Evolutionary conservation across 2,113 vertebrate species (phyloP).

Genomic region (Python bivittatus): DNA sequence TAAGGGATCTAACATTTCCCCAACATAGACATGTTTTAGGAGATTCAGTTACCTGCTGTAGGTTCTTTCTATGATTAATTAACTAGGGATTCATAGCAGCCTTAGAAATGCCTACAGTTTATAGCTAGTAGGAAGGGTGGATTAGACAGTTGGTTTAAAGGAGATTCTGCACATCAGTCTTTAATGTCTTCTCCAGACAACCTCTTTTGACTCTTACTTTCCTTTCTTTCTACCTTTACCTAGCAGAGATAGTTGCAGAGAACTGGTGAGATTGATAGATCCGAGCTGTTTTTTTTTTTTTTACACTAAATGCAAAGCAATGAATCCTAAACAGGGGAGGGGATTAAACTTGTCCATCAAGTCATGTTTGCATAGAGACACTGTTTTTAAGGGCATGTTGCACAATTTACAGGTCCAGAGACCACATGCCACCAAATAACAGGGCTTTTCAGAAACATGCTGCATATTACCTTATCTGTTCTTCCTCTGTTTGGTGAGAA

Average conservation of each 20-base stretch:
- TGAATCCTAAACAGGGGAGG: not conserved
- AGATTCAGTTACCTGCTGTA: not conserved
- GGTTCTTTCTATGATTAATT: not conserved
- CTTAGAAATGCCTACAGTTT: not conserved
- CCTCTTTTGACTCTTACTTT: not conserved
- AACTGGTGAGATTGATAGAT: not conserved
- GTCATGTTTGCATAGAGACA: not conserved
- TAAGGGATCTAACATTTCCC: conserved; percentile 1
- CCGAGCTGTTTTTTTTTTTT: not conserved
- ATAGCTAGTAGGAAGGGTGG: not conserved
- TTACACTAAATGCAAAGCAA: not conserved
- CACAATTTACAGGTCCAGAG: not conserved
- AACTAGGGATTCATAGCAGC: not conserved
- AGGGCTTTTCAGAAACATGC: too few species aligned
- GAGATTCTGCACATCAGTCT: not conserved
- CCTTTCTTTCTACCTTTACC: too few species aligned
- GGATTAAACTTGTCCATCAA: not conserved
- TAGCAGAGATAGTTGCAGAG: not conserved
- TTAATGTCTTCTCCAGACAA: not conserved
- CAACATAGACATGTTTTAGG: not conserved
- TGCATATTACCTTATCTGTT: too few species aligned
- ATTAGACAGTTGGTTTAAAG: not conserved
- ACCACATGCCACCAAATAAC: not conserved
- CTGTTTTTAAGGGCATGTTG: not conserved
- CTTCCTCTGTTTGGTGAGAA: too few species aligned